A percentile compares a stretch with the other conserved stretches of the same genome.
phyloP scores from a whole-genome alignment of 2,797 vertebrate species.

The Acrocephalus scirpaceus region DNA sequence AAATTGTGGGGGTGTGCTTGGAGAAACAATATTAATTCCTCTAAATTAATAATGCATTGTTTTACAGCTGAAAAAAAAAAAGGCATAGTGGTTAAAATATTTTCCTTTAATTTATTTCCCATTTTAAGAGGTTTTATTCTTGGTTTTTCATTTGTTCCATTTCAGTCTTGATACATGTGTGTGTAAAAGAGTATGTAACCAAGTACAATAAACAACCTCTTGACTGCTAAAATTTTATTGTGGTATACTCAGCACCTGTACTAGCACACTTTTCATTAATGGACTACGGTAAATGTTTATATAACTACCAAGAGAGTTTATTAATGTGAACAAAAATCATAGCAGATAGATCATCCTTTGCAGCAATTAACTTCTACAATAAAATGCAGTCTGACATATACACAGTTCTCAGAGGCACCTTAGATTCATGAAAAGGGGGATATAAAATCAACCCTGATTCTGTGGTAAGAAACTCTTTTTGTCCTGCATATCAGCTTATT shows the following conservation, averaged over 20 bases:
- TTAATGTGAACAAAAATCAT: constrained; percentile 43
- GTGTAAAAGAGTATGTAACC: background rate
- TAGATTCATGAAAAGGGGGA: background rate
- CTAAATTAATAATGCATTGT: constrained; percentile 11
- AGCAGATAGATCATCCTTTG: constrained; percentile 26
- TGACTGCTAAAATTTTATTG: constrained; percentile 27
- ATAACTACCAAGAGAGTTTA: constrained; percentile 44
- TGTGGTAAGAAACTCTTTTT: background rate
- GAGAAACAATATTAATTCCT: constrained; percentile 12
- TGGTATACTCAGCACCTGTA: constrained; percentile 51
- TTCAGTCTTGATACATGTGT: constrained; percentile 4
- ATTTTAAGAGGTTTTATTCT: constrained; percentile 11
- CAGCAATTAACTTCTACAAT: constrained; percentile 42
- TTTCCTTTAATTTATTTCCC: background rate
- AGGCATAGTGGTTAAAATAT: background rate
- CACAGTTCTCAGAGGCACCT: constrained; percentile 15
- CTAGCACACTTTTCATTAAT: constrained; percentile 34
- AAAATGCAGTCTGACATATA: background rate
- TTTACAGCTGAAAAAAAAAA: background rate
- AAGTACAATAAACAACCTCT: constrained; percentile 34
- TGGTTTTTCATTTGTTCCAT: background rate
- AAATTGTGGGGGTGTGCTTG: background rate
- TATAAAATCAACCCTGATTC: constrained; percentile 4
- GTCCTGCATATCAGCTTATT: background rate
- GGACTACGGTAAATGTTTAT: constrained; percentile 54